Evolutionary conservation across 2,888 invertebrate genomes (phyloP).

Genomic region (Harpalus rufipes): DNA sequence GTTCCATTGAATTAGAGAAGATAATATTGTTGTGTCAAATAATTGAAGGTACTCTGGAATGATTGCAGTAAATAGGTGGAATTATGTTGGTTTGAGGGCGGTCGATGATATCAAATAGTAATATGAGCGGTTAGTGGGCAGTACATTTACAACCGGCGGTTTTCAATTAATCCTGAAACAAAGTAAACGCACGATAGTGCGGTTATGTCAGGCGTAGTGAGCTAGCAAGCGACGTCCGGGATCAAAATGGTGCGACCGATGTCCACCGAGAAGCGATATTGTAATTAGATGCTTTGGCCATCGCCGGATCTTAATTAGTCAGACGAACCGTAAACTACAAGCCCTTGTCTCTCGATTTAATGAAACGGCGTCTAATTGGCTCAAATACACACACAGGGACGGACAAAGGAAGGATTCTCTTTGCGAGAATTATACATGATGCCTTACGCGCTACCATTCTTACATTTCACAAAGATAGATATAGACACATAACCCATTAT

Average conservation of each 20-base stretch:
- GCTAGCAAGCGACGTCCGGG: constrained; percentile 4
- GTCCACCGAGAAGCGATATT: constrained; percentile 59
- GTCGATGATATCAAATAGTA: constrained; percentile 6
- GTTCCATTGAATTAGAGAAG: no score
- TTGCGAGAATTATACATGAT: neutral
- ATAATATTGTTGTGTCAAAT: neutral
- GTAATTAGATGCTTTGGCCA: constrained; percentile 64
- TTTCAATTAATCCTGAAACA: constrained; percentile 35
- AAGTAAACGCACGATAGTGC: constrained; percentile 34
- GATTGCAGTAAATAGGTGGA: neutral
- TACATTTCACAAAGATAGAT: neutral
- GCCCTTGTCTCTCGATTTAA: constrained; percentile 64
- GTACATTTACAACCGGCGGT: constrained; percentile 22
- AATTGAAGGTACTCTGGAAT: neutral
- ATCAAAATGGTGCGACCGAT: constrained; percentile 57
- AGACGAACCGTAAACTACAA: constrained; percentile 65
- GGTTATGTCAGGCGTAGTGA: constrained; percentile 20
- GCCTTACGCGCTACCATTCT: neutral
- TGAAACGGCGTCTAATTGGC: constrained; percentile 57
- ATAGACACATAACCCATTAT: no score
- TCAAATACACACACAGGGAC: constrained; percentile 45
- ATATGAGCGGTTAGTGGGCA: constrained; percentile 32
- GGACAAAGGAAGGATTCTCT: constrained; percentile 48
- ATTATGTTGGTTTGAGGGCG: neutral
- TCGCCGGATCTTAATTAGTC: constrained; percentile 64